These are phyloP conservation scores for Macrotus californicus DNA, from an alignment of 2,113 vertebrate species.

Conservation along the genomic window DNA sequence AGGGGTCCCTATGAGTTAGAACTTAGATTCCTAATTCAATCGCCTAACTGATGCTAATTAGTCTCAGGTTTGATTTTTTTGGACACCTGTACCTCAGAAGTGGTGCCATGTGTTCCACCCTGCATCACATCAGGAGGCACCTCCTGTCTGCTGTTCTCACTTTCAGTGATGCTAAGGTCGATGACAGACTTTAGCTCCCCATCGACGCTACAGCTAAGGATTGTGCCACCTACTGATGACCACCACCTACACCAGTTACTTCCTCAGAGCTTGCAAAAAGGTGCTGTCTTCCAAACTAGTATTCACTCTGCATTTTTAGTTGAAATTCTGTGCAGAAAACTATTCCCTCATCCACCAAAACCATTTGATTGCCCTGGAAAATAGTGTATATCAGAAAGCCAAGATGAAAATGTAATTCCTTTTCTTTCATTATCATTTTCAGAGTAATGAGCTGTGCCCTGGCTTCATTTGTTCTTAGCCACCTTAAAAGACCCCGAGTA, in stretches of 20 bases:
- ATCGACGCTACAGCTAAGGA: neutral
- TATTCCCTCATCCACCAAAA: neutral
- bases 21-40: neutral
- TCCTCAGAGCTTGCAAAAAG: neutral
- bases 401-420: neutral
- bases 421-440: constrained; percentile 2
- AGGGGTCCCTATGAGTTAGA: neutral
- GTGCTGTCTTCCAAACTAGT: neutral
- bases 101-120: neutral
- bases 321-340: neutral
- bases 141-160: neutral
- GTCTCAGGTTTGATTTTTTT: neutral
- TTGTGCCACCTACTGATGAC: neutral
- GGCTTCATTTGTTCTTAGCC: neutral
- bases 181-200: neutral
- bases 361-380: neutral
- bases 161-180: neutral
- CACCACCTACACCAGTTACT: neutral
- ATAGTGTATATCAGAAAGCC: neutral
- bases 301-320: neutral
- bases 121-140: neutral
- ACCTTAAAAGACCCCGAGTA: neutral
- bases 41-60: neutral
- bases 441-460: neutral
- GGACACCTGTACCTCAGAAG: neutral